phyloP scores from a whole-genome alignment of 2,888 invertebrate genomes.

The Aphodius granarius region DNA sequence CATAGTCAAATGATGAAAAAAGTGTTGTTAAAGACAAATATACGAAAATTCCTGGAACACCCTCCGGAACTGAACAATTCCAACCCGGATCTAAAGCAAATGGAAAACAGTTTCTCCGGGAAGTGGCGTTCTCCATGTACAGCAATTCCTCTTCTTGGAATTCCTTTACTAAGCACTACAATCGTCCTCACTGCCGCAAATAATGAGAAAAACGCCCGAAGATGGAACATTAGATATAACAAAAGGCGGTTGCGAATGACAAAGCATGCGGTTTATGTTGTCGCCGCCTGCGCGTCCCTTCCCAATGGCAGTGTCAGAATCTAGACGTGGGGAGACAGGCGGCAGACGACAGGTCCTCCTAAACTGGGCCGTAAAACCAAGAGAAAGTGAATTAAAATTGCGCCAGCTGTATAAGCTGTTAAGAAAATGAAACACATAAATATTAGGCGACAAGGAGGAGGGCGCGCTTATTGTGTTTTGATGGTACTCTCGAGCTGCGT shows the following conservation, averaged over 20 bases:
- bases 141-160: neutral
- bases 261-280: slow-evolving; percentile 16
- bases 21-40: too few species aligned
- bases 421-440: slow-evolving; percentile 21
- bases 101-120: neutral
- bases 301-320: neutral
- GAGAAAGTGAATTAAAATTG: slow-evolving; percentile 18
- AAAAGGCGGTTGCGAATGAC: slow-evolving; percentile 8
- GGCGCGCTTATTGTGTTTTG: neutral
- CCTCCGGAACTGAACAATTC: neutral
- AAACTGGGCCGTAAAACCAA: neutral
- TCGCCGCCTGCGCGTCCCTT: neutral
- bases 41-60: too few species aligned
- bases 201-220: neutral
- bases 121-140: neutral
- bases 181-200: neutral
- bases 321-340: neutral
- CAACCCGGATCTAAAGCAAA: neutral
- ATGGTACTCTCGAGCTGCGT: neutral
- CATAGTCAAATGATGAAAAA: too few species aligned
- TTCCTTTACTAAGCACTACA: neutral
- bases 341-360: neutral
- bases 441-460: neutral
- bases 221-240: neutral
- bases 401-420: slow-evolving; percentile 9